Conservation (phyloP, 2,113 vertebrate genomes). For the Prochilodus magdalenae region DNA sequence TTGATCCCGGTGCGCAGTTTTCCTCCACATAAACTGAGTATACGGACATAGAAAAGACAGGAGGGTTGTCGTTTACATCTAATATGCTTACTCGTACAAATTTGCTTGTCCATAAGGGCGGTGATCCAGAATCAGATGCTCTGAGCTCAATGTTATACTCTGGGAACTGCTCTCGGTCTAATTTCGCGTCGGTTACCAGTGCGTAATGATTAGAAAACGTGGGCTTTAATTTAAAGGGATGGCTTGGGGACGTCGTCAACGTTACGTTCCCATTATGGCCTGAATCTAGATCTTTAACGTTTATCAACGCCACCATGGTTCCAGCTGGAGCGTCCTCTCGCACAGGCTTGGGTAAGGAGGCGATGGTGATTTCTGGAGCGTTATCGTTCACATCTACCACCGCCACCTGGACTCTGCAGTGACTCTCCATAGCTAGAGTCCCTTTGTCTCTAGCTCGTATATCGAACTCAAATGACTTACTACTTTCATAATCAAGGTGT, state of each 20-base stretch:
- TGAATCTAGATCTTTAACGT: constrained; percentile 82
- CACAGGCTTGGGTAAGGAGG: constrained; percentile 80
- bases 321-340: constrained; percentile 77
- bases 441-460: constrained; percentile 85
- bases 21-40: constrained; percentile 79
- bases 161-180: constrained; percentile 79
- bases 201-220: constrained; percentile 84
- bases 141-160: constrained; percentile 80
- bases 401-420: constrained; percentile 78
- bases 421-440: constrained; percentile 72
- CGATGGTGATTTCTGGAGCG: constrained; percentile 80
- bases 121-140: constrained; percentile 79
- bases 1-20: constrained; percentile 73
- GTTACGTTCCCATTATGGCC: constrained; percentile 81
- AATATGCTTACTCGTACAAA: constrained; percentile 73
- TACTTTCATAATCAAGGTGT: constrained; percentile 82
- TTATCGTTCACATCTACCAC: constrained; percentile 86
- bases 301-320: constrained; percentile 83
- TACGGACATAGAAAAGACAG: constrained; percentile 75
- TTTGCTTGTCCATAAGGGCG: constrained; percentile 72
- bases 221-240: constrained; percentile 83
- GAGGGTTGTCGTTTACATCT: constrained; percentile 84
- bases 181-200: constrained; percentile 72
- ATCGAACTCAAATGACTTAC: constrained; percentile 77
- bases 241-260: constrained; percentile 73